These are phyloP conservation scores for Thrips palmi DNA, from an alignment of 1,140 invertebrate genomes.

Conservation along the genomic window DNA sequence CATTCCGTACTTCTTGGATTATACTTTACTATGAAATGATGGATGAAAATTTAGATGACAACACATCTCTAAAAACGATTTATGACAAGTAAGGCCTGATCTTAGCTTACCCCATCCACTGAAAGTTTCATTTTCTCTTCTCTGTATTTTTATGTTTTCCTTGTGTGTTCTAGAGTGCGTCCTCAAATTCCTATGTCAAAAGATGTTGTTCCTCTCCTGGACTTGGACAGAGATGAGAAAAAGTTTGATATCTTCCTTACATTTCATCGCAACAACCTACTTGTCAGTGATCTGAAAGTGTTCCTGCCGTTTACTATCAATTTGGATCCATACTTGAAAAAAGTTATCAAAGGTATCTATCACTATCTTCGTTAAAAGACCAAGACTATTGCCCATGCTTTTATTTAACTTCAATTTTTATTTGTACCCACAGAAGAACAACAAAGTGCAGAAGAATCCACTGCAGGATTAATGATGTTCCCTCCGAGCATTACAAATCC, in stretches of 20 bases:
- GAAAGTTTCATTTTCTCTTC: not conserved
- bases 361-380: not conserved
- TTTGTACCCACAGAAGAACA: conserved; percentile 5
- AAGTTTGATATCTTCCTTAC: conserved; percentile 87
- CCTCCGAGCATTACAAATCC: too few relatives aligned
- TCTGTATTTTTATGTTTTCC: conserved; percentile 1
- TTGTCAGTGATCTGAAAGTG: conserved; percentile 76
- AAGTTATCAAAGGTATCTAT: conserved; percentile 71
- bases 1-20: conserved; percentile 91
- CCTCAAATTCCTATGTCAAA: conserved; percentile 65
- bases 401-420: conserved; percentile 1
- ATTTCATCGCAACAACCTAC: conserved; percentile 61
- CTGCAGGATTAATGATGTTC: too few relatives aligned
- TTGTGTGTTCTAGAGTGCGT: conserved; percentile 37
- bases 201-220: conserved; percentile 73
- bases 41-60: conserved; percentile 75
- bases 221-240: conserved; percentile 81
- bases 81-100: conserved; percentile 70
- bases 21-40: conserved; percentile 82
- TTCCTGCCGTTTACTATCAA: conserved; percentile 95
- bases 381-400: not conserved
- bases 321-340: conserved; percentile 87
- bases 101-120: not conserved
- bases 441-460: conserved; percentile 10
- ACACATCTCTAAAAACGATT: conserved; percentile 63